Evolutionary conservation across 2,888 invertebrate genomes (phyloP).

Genomic region (Hirtodrosophila trivittata): DNA sequence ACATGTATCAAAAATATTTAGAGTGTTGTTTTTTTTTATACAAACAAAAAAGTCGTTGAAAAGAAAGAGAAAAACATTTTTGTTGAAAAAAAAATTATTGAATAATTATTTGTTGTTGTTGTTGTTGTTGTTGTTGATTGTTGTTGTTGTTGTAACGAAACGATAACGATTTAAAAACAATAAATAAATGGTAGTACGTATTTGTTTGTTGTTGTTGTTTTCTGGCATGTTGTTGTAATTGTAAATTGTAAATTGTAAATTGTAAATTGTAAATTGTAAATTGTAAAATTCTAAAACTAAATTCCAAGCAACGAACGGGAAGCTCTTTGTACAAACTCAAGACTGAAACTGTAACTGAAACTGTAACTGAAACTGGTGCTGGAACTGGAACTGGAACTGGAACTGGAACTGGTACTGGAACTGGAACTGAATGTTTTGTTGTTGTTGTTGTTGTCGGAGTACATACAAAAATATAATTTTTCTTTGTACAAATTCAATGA

Average conservation of each 20-base stretch:
- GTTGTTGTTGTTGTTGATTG: conserved; percentile 26
- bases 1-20: conserved; percentile 64
- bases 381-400: conserved; percentile 33
- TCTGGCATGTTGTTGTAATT: conserved; percentile 57
- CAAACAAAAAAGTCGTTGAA: conserved; percentile 74
- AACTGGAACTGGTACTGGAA: conserved; percentile 33
- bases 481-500: conserved; percentile 50
- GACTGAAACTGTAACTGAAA: conserved; percentile 17
- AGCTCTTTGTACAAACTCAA: conserved; percentile 50
- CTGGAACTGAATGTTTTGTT: conserved; percentile 46
- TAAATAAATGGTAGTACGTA: conserved; percentile 72
- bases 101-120: conserved; percentile 54
- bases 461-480: too few relatives aligned
- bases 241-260: conserved; percentile 16
- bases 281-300: conserved; percentile 55
- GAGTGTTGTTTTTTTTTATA: conserved; percentile 49
- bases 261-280: conserved; percentile 15
- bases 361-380: conserved; percentile 31
- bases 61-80: conserved; percentile 77
- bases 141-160: conserved; percentile 57
- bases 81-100: conserved; percentile 70
- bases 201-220: conserved; percentile 70
- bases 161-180: conserved; percentile 60
- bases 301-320: conserved; percentile 73
- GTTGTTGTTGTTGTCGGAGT: too few relatives aligned